Conservation (phyloP, 2,797 vertebrate species). For the Philypnodon macrostomus region DNA sequence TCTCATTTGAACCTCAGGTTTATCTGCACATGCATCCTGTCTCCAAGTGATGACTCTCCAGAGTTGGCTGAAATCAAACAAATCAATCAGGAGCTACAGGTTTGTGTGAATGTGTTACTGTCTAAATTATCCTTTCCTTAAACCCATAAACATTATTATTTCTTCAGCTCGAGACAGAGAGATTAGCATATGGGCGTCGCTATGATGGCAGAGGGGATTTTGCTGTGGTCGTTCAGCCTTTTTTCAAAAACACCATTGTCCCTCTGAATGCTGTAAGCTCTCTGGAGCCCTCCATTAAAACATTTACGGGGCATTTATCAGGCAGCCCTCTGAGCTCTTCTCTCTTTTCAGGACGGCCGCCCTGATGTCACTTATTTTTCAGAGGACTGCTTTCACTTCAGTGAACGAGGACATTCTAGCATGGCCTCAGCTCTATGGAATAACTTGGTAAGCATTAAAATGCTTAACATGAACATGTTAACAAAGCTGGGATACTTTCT, state of each 20-base stretch:
- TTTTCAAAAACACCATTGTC: conserved; percentile 81
- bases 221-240: conserved; percentile 82
- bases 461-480: conserved; percentile 12
- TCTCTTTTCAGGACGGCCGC: conserved; percentile 69
- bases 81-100: conserved; percentile 88
- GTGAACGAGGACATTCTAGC: conserved; percentile 83
- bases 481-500: too few species aligned
- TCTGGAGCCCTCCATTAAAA: not conserved
- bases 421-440: conserved; percentile 91
- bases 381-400: conserved; percentile 90
- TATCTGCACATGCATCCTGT: conserved; percentile 82
- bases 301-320: not conserved
- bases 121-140: too few species aligned
- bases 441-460: conserved; percentile 84
- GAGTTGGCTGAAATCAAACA: conserved; percentile 81
- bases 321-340: not conserved
- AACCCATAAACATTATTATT: conserved; percentile 4
- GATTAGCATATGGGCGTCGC: conserved; percentile 64
- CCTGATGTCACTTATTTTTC: conserved; percentile 85
- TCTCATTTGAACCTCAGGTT: conserved; percentile 64
- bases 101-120: conserved; percentile 47
- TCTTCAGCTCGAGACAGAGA: conserved; percentile 63
- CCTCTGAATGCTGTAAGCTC: conserved; percentile 80
- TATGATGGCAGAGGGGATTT: conserved; percentile 85
- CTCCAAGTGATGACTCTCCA: conserved; percentile 70